These are phyloP conservation scores for Patagioenas fasciata DNA, from an alignment of 2,113 vertebrate species.

Conservation along the genomic window DNA sequence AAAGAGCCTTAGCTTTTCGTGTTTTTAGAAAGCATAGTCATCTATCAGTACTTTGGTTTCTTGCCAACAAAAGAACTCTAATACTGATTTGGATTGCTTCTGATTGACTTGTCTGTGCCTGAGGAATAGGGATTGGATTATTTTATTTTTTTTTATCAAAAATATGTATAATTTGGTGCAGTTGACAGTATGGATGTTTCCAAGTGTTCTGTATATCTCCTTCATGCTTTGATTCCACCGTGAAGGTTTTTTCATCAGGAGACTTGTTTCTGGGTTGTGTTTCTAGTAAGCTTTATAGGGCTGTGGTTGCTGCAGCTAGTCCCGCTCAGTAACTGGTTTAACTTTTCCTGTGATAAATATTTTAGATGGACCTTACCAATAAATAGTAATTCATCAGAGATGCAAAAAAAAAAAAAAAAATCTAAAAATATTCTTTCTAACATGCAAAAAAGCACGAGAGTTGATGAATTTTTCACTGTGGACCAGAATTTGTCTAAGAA, in stretches of 20 bases:
- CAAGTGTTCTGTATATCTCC: background rate
- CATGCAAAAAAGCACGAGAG: rapidly evolving
- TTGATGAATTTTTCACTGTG: background rate
- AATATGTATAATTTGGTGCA: background rate
- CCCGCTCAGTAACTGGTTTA: background rate
- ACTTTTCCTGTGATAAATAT: background rate
- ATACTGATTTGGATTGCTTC: background rate
- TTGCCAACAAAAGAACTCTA: background rate
- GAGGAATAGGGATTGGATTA: background rate
- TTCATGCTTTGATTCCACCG: background rate
- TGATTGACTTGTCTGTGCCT: background rate
- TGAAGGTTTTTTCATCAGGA: background rate
- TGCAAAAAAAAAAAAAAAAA: background rate
- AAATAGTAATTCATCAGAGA: background rate
- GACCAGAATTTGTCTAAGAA: background rate
- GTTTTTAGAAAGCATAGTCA: background rate
- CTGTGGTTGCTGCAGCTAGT: background rate
- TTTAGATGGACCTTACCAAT: background rate
- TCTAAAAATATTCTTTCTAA: background rate
- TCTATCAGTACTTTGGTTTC: background rate
- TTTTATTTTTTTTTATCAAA: background rate
- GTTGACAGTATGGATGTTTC: background rate
- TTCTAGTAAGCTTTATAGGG: background rate
- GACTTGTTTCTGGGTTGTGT: background rate
- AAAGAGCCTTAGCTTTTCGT: background rate